A percentile compares a stretch with the other conserved stretches of the same genome.
Evolutionary conservation across 1,140 invertebrate species (phyloP).

Genomic region (Cotesia chilonis): DNA sequence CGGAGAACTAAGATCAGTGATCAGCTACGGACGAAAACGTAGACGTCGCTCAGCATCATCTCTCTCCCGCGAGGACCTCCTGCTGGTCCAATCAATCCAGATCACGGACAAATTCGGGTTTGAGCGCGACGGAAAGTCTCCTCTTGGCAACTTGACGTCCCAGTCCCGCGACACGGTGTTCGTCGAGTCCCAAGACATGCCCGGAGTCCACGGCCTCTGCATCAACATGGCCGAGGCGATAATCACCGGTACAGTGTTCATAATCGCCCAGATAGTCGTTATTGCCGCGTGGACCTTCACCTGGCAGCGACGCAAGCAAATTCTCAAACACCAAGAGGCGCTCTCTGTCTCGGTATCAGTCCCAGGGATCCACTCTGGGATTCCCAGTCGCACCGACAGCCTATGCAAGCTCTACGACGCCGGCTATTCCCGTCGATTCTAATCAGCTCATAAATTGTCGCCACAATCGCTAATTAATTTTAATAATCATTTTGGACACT

Average conservation of each 20-base stretch:
- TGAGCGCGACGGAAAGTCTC: slow-evolving; percentile 66
- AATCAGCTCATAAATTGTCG: slow-evolving; percentile 41
- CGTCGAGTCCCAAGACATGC: slow-evolving; percentile 69
- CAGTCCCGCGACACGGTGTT: slow-evolving; percentile 61
- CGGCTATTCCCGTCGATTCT: slow-evolving; percentile 85
- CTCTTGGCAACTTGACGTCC: slow-evolving; percentile 43
- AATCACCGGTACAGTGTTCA: slow-evolving; percentile 82
- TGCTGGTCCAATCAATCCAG: slow-evolving; percentile 89
- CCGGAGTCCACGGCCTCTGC: slow-evolving; percentile 67
- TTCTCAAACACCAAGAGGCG: slow-evolving; percentile 67
- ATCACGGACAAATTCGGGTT: slow-evolving; percentile 93
- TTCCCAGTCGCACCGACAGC: slow-evolving; percentile 74
- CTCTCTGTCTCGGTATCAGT: slow-evolving; percentile 68
- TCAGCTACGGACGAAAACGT: slow-evolving; percentile 81
- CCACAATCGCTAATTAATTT: too few relatives aligned
- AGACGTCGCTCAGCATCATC: slow-evolving; percentile 66
- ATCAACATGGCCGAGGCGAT: slow-evolving; percentile 81
- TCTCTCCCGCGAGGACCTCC: slow-evolving; percentile 78
- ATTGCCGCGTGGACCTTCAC: slow-evolving; percentile 85
- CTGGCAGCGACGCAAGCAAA: slow-evolving; percentile 79
- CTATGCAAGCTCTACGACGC: slow-evolving; percentile 88
- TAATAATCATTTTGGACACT: too few relatives aligned
- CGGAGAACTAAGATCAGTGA: slow-evolving; percentile 80
- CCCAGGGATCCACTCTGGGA: slow-evolving; percentile 66
- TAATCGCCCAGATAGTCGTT: slow-evolving; percentile 82